Base-by-base conservation (phyloP, 1,140 invertebrate genomes). In the Heliconius melpomene region DNA sequence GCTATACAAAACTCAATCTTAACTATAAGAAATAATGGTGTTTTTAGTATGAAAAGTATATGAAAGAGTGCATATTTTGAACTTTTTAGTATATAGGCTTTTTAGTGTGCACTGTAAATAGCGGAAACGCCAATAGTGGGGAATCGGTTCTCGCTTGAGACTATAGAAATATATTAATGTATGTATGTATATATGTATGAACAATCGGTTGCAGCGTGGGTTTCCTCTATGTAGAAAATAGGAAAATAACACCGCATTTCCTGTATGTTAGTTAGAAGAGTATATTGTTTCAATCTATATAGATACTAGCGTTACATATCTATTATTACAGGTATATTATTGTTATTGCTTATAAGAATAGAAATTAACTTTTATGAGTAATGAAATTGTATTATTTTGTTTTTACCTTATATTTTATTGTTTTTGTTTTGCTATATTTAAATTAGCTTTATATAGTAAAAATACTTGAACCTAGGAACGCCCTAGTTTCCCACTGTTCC, bases 1-100 rank as follows among this genome's bases (percentile, higher is more conserved):
- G 36, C 66, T 70, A 2, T 29, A 32, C 38, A 71, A 77, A 77
- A 73, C 60, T 11, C n/a, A 9, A 66, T 75, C 72, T 77, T 73
- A 80, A 16, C 1, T 13, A 7, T 16, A 52, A 18, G 26, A 7
- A 29, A 77, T 77, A 77, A 52, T 20, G 40, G 9, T 36, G 7
- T 3, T 72, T 50, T 57, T 57, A 3, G 2, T 9, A 3, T 57
- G n/a, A 57, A 29, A 57, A 9, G 3, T 23, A 3, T 57, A 3
- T 11, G 1, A 52, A 52, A 23, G 54, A 57, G n/a, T 57, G 20
- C 20, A 57, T 57, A 57, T 57, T 57, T 57, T 57, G n/a, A 20
- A 57, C n/a, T 57, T 57, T 57, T 57, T 57, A 57, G 54, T 57
- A 57, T 23, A 57, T 57, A 57, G 54, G n/a, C n/a, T 23, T 57